A percentile compares a stretch with the other conserved stretches of the same genome.
phyloP scores from a whole-genome alignment of 2,113 vertebrate genomes.

The Campylomormyrus tamandua region DNA sequence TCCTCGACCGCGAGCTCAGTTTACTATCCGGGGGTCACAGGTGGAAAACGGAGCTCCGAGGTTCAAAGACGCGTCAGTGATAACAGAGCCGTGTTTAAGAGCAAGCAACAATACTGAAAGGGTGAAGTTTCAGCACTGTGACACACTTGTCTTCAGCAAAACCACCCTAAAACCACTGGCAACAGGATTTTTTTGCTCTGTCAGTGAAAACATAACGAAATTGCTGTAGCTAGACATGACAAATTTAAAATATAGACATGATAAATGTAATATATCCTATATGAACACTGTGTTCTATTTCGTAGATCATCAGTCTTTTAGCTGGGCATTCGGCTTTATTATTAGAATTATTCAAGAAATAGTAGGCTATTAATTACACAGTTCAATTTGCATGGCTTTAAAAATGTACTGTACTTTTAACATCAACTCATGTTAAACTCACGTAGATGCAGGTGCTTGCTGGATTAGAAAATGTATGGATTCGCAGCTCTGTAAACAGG shows the following conservation, averaged over 20 bases:
- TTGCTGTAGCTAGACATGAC: background rate
- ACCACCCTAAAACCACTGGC: background rate
- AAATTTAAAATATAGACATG: background rate
- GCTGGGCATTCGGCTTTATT: background rate
- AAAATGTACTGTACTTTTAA: background rate
- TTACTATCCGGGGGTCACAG: conserved; percentile 48
- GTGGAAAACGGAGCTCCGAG: conserved; percentile 52
- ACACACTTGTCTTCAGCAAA: background rate
- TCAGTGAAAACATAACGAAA: background rate
- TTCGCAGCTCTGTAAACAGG: background rate
- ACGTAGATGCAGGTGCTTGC: background rate
- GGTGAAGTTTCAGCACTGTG: background rate
- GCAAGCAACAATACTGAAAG: background rate
- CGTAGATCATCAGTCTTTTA: background rate
- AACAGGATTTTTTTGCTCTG: background rate
- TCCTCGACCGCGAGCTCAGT: conserved; percentile 19
- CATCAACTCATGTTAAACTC: background rate
- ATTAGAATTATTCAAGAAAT: background rate
- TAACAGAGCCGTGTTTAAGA: background rate
- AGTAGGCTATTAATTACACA: background rate
- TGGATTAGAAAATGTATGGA: background rate
- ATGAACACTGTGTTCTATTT: background rate
- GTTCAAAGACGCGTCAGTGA: conserved; percentile 37
- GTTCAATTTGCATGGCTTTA: background rate
- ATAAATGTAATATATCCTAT: background rate